Conservation (phyloP, 2,113 vertebrate species). For the Laticauda colubrina region DNA sequence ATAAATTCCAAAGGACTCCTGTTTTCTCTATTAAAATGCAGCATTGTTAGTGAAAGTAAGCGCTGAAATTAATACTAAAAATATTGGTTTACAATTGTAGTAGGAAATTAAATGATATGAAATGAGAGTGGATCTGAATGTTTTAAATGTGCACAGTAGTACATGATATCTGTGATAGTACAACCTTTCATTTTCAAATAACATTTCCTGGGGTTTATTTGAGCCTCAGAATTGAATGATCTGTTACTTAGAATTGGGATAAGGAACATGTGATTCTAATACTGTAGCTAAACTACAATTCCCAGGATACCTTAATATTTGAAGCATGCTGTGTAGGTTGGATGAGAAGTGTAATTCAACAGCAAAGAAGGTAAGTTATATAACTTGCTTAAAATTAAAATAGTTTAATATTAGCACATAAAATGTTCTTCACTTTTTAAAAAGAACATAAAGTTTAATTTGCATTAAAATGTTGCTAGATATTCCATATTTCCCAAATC, state of each 20-base stretch:
- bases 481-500: not conserved
- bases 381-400: not conserved
- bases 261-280: not conserved
- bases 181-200: not conserved
- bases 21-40: not conserved
- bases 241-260: not conserved
- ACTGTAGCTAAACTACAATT: not conserved
- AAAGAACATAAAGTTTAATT: not conserved
- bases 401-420: not conserved
- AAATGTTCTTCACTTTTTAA: not conserved
- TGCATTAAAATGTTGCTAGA: not conserved
- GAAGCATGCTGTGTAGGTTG: not conserved
- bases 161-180: not conserved
- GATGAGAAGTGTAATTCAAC: not conserved
- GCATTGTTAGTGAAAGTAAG: not conserved
- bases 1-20: constrained; percentile 11
- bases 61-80: not conserved
- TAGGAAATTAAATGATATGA: not conserved
- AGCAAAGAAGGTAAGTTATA: not conserved
- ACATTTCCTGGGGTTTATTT: not conserved
- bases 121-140: not conserved
- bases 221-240: not conserved
- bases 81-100: constrained; percentile 5
- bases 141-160: not conserved
- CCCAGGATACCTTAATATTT: not conserved